Percentiles rank a stretch among this genome's conserved stretches.
Evolutionary conservation across 1,140 invertebrate genomes (phyloP).

Genomic region (Drosophila rufa): DNA sequence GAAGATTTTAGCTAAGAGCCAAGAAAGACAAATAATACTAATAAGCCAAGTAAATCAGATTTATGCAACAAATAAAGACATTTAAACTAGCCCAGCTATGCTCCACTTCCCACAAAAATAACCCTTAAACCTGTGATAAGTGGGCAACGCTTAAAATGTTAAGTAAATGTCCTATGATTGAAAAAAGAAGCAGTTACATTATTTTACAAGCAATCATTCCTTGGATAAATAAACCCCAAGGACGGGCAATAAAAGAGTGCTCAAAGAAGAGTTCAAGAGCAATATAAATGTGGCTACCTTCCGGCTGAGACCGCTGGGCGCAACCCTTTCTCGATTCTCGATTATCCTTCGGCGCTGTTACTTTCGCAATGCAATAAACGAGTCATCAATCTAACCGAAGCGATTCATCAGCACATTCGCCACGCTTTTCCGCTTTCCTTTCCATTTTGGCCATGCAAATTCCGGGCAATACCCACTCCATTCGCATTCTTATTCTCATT

Average conservation of each 20-base stretch:
- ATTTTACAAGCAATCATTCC: neutral
- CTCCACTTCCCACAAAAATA: too few relatives aligned
- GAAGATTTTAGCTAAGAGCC: too few relatives aligned
- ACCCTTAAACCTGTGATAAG: neutral
- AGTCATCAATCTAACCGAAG: constrained; percentile 45
- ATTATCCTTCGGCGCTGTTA: constrained; percentile 24
- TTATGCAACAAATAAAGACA: neutral
- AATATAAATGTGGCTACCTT: constrained; percentile 23
- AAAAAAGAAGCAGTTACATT: neutral
- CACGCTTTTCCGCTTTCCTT: constrained; percentile 24
- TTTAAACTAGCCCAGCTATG: too few relatives aligned
- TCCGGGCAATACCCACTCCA: constrained; percentile 1
- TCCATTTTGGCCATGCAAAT: constrained; percentile 27
- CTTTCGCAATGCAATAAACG: constrained; percentile 35
- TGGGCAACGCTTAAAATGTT: neutral
- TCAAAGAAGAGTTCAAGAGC: constrained; percentile 9
- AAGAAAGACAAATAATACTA: too few relatives aligned
- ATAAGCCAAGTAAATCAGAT: neutral
- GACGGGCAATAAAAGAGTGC: constrained; percentile 20
- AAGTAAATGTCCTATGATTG: constrained; percentile 15
- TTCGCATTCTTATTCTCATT: too few relatives aligned
- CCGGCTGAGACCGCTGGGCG: neutral
- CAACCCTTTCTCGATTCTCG: neutral
- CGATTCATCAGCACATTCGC: constrained; percentile 50
- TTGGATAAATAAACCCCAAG: constrained; percentile 8